Conservation (phyloP, 2,113 vertebrate genomes). For the Malurus melanocephalus region DNA sequence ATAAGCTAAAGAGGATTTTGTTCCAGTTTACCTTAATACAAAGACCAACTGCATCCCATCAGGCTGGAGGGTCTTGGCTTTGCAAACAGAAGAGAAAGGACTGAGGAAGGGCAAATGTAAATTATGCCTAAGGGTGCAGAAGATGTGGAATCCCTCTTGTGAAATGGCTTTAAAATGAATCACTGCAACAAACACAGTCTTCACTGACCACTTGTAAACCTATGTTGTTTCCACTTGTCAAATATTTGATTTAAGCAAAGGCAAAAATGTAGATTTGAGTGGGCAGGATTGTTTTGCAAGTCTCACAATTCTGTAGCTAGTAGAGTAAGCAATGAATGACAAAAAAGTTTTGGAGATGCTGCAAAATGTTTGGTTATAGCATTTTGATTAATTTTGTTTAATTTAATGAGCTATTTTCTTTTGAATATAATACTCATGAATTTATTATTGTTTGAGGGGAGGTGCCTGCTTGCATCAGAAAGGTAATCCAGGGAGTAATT, state of each 20-base stretch:
- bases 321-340: not conserved
- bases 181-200: not conserved
- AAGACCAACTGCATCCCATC: not conserved
- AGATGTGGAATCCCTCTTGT: not conserved
- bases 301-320: not conserved
- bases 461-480: not conserved
- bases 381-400: not conserved
- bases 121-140: not conserved
- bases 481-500: not conserved
- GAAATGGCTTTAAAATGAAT: not conserved
- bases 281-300: not conserved
- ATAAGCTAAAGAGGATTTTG: not conserved
- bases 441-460: not conserved
- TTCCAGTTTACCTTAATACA: slow-evolving; percentile 5
- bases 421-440: not conserved
- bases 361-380: not conserved
- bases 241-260: not conserved
- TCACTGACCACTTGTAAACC: not conserved
- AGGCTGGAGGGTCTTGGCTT: not conserved
- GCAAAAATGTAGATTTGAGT: not conserved
- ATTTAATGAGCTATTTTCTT: not conserved
- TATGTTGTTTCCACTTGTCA: not conserved
- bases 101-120: not conserved
- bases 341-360: not conserved
- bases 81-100: not conserved